Evolutionary conservation across 2,888 invertebrate genomes (phyloP).

Genomic region (Macrosoma leucophasiata): DNA sequence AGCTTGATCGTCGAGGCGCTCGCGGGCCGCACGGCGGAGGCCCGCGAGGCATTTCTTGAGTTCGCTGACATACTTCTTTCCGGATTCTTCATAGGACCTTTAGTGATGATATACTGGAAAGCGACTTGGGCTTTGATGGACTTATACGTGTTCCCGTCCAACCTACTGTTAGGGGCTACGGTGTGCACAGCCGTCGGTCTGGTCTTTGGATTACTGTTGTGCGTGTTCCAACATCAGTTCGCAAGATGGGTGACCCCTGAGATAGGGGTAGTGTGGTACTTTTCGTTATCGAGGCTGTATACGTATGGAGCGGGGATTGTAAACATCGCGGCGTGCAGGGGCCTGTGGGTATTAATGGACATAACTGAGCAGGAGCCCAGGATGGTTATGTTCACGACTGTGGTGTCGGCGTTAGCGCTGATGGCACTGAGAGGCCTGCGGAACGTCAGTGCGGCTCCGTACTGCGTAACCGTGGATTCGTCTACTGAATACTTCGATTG

Average conservation of each 20-base stretch:
- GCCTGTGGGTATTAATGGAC: constrained; percentile 80
- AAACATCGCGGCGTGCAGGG: constrained; percentile 88
- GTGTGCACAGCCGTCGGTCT: constrained; percentile 79
- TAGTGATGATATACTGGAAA: constrained; percentile 90
- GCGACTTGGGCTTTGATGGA: constrained; percentile 89
- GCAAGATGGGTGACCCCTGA: constrained; percentile 74
- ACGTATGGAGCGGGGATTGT: constrained; percentile 81
- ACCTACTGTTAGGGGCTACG: constrained; percentile 71
- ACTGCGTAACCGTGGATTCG: constrained; percentile 79
- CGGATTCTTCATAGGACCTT: constrained; percentile 78
- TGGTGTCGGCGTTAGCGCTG: constrained; percentile 76
- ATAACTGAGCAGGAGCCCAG: constrained; percentile 66
- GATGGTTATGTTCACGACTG: constrained; percentile 70
- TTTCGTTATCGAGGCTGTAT: constrained; percentile 79
- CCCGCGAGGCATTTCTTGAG: constrained; percentile 58
- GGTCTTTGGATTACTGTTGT: constrained; percentile 78
- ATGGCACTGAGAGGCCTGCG: constrained; percentile 78
- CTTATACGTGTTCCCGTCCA: constrained; percentile 77
- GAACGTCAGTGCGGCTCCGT: constrained; percentile 84
- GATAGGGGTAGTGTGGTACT: constrained; percentile 76
- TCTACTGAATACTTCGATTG: constrained; percentile 83
- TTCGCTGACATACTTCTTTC: constrained; percentile 76
- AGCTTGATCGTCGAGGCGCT: no score
- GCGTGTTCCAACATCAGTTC: constrained; percentile 74
- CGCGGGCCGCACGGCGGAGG: constrained; percentile 27